Base-by-base conservation (phyloP, 2,888 invertebrate species). In the Philereme vetulata region DNA sequence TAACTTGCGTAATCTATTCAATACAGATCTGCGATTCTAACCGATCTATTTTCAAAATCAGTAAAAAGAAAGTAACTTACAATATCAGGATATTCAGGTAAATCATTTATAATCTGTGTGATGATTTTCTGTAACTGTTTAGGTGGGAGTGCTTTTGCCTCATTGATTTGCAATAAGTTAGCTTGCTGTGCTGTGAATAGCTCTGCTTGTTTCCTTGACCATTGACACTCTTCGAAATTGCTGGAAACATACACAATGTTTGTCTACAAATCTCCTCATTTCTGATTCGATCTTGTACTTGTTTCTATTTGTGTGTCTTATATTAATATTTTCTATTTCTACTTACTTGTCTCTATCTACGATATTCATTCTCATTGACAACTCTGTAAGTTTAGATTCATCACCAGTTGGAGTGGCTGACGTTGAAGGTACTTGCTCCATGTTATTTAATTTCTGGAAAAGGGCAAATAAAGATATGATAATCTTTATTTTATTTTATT, bases 141-240 rank as follows among this genome's bases (percentile, higher is more conserved):
- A 0, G 98, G 96, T 3, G 95, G 88, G 68, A 97, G 82, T 0
- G 98, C 97, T 75, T 95, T 95, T 52, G 94, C 94, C 78, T 97
- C 97, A 83, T 97, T 96, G 47, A 95, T 96, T 80, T 96, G 96
- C 55, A 98, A 82, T 54, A 97, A 89, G 67, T 95, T 95, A 7
- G 96, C 96, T 86, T 98, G 98, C 74, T 97, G 96, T 0, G 97
- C 96, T 57, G 98, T 96, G 77, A 98, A 97, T 51, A 97, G 90
- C 83, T 98, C 98, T 0, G 98, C 97, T 87, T 98, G 98, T 73
- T 96, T 95, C 64, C 96, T 94, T 1, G 97, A 97, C 97, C 97
- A 97, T 60, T 95, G 94, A 68, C 95, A 94, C 71, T 94, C 93
- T 68, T 94, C 93, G 65, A 90, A 92, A 71, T 77, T 85, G 68